These are phyloP conservation scores for Chionoecetes opilio DNA, from an alignment of 1,140 invertebrate genomes.

Conservation along the genomic window DNA sequence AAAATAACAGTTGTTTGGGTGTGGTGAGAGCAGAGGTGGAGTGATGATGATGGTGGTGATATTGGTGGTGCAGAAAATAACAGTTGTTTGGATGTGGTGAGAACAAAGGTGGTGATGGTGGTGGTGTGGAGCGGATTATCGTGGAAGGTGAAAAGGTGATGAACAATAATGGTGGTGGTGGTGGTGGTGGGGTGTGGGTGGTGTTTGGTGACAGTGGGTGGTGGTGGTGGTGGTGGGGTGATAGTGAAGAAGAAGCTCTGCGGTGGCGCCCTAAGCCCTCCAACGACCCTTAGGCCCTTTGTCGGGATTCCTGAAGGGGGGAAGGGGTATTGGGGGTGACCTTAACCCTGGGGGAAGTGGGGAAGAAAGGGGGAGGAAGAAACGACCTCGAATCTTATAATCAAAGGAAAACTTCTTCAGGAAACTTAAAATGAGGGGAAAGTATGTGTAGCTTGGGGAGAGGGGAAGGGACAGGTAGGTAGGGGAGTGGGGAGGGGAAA, in stretches of 20 bases:
- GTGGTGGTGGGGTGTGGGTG: too few species aligned
- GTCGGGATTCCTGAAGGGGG: background rate
- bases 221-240: too few species aligned
- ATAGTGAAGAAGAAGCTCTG: too few species aligned
- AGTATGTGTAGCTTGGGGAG: background rate
- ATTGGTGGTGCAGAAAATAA: background rate
- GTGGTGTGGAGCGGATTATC: too few species aligned
- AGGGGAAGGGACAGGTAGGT: background rate
- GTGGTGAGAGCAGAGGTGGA: background rate
- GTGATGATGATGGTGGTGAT: background rate
- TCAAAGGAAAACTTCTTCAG: background rate
- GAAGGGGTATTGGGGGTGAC: background rate
- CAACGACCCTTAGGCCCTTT: too few species aligned
- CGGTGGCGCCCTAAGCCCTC: too few species aligned
- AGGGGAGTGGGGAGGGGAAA: background rate
- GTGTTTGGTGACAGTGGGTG: too few species aligned
- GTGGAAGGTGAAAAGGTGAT: too few species aligned
- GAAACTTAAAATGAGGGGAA: background rate
- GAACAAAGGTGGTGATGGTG: background rate
- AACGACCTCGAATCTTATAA: background rate
- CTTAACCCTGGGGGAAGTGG: background rate
- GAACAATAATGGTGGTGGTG: too few species aligned
- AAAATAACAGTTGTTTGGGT: background rate
- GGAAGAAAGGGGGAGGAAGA: background rate
- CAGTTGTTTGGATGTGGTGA: background rate